A percentile compares a stretch with the other conserved stretches of the same genome.
Conservation (phyloP, 2,113 vertebrate genomes). For the Brachyistius frenatus region DNA sequence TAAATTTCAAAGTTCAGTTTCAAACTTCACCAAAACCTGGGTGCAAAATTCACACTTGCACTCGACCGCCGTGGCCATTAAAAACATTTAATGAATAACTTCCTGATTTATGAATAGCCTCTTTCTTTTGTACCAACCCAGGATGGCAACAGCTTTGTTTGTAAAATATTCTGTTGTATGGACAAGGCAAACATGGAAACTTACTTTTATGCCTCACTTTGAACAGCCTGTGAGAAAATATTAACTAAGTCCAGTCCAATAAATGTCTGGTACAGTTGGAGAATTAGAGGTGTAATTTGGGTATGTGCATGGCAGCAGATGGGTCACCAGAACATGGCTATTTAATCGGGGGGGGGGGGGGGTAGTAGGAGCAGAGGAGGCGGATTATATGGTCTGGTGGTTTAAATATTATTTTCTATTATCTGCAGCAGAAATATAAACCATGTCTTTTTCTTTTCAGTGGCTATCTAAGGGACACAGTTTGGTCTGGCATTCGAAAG, state of each 20-base stretch:
- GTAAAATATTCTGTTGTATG: neutral
- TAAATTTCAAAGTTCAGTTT: neutral
- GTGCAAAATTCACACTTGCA: neutral
- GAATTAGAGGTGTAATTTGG: conserved; percentile 28
- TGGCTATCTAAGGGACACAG: neutral
- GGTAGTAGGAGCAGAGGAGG: conserved; percentile 18
- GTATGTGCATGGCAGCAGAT: conserved; percentile 51
- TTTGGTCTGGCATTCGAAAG: neutral
- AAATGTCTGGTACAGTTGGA: conserved; percentile 4
- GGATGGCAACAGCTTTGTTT: neutral
- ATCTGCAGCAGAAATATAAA: conserved; percentile 35
- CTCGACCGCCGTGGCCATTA: neutral
- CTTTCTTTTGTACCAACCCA: neutral
- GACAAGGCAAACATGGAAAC: neutral
- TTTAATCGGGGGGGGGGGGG: conserved; percentile 46
- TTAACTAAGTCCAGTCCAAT: conserved; percentile 11
- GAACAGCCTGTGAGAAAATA: conserved; percentile 6
- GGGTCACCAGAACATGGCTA: conserved; percentile 54
- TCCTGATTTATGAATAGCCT: neutral
- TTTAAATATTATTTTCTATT: conserved; percentile 58
- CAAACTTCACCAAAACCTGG: neutral
- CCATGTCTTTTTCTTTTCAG: conserved; percentile 9
- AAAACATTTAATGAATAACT: conserved; percentile 37
- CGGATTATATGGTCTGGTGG: conserved; percentile 59
- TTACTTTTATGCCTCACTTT: conserved; percentile 17